Conservation (phyloP, 2,113 vertebrate species). For the Telmatochromis sp. region DNA sequence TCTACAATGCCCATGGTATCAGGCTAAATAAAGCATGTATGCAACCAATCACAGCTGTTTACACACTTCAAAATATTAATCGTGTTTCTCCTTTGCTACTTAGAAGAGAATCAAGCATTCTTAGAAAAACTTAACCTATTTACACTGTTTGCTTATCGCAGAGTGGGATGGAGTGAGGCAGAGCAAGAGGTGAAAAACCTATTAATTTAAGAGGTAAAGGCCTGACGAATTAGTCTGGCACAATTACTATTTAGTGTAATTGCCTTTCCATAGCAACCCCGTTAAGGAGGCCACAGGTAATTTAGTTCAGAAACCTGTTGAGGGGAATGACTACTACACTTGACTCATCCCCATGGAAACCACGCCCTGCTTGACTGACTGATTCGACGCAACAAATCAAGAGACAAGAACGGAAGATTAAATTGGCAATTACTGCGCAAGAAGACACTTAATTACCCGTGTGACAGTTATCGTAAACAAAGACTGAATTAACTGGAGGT, state of each 20-base stretch:
- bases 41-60: background rate
- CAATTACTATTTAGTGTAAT: conserved; percentile 35
- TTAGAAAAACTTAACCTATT: background rate
- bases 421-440: conserved; percentile 55
- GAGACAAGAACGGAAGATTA: conserved; percentile 4
- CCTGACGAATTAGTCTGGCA: conserved; percentile 8
- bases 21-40: background rate
- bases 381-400: background rate
- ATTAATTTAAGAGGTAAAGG: conserved; percentile 1
- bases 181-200: background rate
- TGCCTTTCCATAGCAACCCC: conserved; percentile 51
- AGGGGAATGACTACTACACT: conserved; percentile 15
- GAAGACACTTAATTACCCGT: conserved; percentile 36
- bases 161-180: background rate
- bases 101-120: background rate
- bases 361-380: conserved; percentile 39
- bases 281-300: conserved; percentile 21
- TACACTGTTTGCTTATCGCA: background rate
- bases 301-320: conserved; percentile 13
- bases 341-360: conserved; percentile 51
- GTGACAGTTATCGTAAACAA: background rate
- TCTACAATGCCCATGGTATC: background rate
- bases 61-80: background rate
- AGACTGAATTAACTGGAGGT: background rate
- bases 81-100: background rate